phyloP scores from a whole-genome alignment of 2,113 vertebrate species.

The Dascyllus trimaculatus region DNA sequence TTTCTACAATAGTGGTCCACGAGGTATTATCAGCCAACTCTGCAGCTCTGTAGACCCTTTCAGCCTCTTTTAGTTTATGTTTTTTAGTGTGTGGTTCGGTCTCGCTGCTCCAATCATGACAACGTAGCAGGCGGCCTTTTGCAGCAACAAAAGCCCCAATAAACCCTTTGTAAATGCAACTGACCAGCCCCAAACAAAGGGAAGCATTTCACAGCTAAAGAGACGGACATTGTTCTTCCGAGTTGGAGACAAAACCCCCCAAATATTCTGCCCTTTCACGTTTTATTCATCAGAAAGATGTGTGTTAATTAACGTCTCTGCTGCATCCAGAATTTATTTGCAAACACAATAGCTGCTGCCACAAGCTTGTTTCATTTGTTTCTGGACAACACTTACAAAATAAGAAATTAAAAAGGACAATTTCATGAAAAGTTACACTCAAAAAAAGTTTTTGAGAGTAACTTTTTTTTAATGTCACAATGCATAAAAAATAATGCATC shows the following conservation, averaged over 20 bases:
- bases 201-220: background rate
- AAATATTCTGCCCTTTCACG: no score
- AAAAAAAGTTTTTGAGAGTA: no score
- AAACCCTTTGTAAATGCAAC: background rate
- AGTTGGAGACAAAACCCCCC: background rate
- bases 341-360: no score
- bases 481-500: no score
- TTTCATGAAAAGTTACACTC: no score
- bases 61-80: background rate
- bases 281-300: no score
- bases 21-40: background rate
- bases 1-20: background rate
- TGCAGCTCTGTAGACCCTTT: background rate
- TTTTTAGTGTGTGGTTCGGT: background rate
- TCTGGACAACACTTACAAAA: no score
- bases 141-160: background rate
- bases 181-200: background rate
- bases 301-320: no score
- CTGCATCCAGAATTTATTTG: no score
- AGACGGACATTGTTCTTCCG: background rate
- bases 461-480: no score
- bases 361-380: no score
- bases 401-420: no score
- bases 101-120: constrained; percentile 3
- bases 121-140: background rate